Conservation (phyloP, 2,113 vertebrate genomes). For the Salvelinus namaycush region DNA sequence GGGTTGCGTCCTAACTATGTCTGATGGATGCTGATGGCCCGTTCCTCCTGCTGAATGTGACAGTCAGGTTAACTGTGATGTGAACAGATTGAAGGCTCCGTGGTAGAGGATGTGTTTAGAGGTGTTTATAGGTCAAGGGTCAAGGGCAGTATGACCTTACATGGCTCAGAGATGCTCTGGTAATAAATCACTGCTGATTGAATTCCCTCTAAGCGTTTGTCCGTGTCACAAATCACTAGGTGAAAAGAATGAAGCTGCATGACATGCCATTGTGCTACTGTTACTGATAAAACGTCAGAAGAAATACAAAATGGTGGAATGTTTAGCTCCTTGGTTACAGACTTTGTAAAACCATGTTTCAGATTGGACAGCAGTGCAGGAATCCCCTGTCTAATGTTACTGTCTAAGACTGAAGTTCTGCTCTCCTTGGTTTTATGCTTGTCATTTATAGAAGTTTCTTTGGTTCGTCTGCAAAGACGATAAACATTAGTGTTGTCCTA, state of each 20-base stretch:
- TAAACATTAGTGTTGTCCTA: slow-evolving; percentile 26
- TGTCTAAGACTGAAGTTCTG: not conserved
- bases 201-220: slow-evolving; percentile 56
- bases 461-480: slow-evolving; percentile 36
- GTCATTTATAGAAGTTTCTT: slow-evolving; percentile 1
- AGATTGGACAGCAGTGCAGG: not conserved
- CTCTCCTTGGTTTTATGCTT: slow-evolving; percentile 14
- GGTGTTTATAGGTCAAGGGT: slow-evolving; percentile 64
- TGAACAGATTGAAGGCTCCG: slow-evolving; percentile 17
- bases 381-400: too few species aligned
- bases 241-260: not conserved
- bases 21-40: slow-evolving; percentile 17
- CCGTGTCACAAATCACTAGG: slow-evolving; percentile 39
- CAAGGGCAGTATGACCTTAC: slow-evolving; percentile 53
- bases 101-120: not conserved
- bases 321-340: not conserved
- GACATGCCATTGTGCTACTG: not conserved
- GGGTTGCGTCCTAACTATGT: not conserved
- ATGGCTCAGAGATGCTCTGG: slow-evolving; percentile 48
- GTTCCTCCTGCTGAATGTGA: slow-evolving; percentile 19
- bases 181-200: slow-evolving; percentile 29
- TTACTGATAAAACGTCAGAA: too few species aligned
- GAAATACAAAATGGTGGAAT: too few species aligned
- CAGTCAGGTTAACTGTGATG: slow-evolving; percentile 40
- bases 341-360: slow-evolving; percentile 3